Base-by-base conservation (phyloP, 2,113 vertebrate species). In the Zonotrichia leucophrys region DNA sequence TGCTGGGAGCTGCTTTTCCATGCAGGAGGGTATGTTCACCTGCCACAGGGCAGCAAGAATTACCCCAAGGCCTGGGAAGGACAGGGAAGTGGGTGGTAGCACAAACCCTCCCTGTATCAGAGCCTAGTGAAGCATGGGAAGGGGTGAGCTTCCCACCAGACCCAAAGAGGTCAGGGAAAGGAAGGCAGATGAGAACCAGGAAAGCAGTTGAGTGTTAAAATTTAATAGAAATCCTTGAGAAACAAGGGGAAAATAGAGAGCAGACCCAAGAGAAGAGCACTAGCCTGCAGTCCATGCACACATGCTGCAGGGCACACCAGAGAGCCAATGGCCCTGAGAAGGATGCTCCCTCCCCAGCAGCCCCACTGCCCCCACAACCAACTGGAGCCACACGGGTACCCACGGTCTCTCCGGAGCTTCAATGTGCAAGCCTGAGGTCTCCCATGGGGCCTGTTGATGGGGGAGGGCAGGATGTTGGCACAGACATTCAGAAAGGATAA, bases 201-300 rank as follows among this genome's bases (percentile, higher is more conserved):
- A 59, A 22, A 79, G 35, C 49, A 79, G 46, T 6, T 21, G 16
- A 67, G 15, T 41, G 31, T 62, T 50, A 74, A 89, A 94, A 23
- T 95, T 95, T 95, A 95, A 89, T 81, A 64, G n/a, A 94, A 95
- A 89, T 72, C 79, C 64, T 94, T 89, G 37, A 85, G 47, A 90
- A 95, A 88, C 1, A 2, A 87, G 84, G 22, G 42, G 39, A 86
- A 88, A 94, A 74, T 7, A 76, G n/a, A 83, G 19, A 77, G 35
- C 16, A 85, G 55, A 74, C 30, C 31, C 62, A 56, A 28, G 18
- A 79, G 37, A 70, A 53, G 44, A 78, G 55, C 74, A 89, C 23
- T 33, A 66, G 82, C n/a, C 44, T 76, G 46, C 67, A 90, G 75
- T 30, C 56, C 2, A 6, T 2, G 0, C 22, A 64, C 2, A 0